These are phyloP conservation scores for Clinocottus analis DNA, from an alignment of 2,113 vertebrate species.

Conservation along the genomic window DNA sequence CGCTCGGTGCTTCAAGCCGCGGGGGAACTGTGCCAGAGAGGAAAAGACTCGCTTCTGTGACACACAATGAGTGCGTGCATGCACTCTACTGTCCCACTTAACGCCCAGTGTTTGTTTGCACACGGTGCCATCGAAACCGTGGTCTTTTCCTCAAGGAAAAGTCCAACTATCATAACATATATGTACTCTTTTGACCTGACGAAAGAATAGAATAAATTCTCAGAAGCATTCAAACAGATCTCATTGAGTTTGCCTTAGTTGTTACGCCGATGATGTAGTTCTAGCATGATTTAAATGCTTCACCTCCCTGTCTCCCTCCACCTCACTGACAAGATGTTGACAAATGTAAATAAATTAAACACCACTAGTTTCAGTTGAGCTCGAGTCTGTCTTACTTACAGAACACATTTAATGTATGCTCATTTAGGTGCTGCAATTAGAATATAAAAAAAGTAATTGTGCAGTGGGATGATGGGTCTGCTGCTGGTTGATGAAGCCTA, in stretches of 20 bases:
- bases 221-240: background rate
- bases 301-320: background rate
- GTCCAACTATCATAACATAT: background rate
- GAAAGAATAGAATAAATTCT: background rate
- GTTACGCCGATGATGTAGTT: background rate
- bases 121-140: slow-evolving; percentile 12
- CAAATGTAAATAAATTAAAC: background rate
- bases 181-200: background rate
- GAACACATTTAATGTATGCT: background rate
- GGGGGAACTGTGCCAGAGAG: slow-evolving; percentile 43
- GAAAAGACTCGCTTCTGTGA: slow-evolving; percentile 48
- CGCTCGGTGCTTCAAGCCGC: slow-evolving; percentile 16
- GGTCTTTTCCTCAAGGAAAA: background rate
- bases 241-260: background rate
- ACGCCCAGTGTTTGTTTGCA: slow-evolving; percentile 27
- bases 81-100: slow-evolving; percentile 21
- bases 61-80: slow-evolving; percentile 58
- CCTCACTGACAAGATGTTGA: background rate
- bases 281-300: background rate
- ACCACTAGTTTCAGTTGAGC: background rate
- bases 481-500: background rate
- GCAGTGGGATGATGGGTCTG: background rate
- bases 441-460: background rate
- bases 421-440: background rate
- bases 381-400: background rate